phyloP scores from a whole-genome alignment of 2,797 vertebrate genomes.

The Muscicapa striata region DNA sequence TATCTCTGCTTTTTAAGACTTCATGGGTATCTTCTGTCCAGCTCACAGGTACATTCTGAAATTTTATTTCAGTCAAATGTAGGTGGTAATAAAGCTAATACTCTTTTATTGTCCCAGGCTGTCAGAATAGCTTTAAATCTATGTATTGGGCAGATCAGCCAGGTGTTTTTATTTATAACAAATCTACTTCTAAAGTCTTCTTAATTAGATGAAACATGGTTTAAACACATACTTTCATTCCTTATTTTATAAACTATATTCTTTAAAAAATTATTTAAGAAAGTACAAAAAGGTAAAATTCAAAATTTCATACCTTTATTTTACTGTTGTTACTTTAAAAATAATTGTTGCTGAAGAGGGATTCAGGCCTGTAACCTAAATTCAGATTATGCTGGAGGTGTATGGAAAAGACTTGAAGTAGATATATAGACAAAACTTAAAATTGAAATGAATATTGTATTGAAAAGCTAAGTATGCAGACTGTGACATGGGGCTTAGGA shows the following conservation, averaged over 20 bases:
- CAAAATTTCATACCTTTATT: not conserved
- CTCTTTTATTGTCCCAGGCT: not conserved
- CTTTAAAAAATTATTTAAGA: not conserved
- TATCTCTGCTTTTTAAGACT: not conserved
- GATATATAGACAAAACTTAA: not conserved
- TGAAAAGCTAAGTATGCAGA: not conserved
- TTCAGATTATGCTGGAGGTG: not conserved
- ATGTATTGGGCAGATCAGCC: not conserved
- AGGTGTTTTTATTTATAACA: not conserved
- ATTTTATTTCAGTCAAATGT: not conserved
- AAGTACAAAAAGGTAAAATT: not conserved
- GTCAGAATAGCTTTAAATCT: not conserved
- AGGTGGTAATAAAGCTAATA: not conserved
- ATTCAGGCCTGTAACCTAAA: not conserved
- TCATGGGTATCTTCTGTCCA: not conserved
- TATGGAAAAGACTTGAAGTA: not conserved
- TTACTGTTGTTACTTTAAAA: not conserved
- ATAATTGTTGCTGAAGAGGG: not conserved
- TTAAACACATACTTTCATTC: not conserved
- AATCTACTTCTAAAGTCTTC: not conserved
- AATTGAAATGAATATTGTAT: not conserved
- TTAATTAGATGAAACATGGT: not conserved
- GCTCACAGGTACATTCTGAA: not conserved
- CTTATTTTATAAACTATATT: not conserved
- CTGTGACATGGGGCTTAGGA: not conserved